Conservation (phyloP, 2,888 invertebrate genomes). For the Apocheima hispidaria region DNA sequence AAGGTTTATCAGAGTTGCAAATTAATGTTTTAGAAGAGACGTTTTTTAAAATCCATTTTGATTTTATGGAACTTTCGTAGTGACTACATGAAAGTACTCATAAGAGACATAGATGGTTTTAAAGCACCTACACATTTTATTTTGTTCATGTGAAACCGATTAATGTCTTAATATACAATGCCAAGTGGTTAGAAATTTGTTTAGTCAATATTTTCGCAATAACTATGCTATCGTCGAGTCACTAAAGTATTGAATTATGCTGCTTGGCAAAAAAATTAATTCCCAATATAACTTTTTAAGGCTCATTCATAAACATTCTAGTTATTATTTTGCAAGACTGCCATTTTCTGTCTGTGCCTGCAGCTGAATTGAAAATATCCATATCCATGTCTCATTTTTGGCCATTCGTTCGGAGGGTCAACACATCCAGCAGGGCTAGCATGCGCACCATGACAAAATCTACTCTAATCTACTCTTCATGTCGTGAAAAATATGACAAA, state of each 20-base stretch:
- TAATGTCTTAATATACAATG: background rate
- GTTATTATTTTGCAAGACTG: background rate
- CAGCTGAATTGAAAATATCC: background rate
- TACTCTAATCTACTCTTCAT: too few species aligned
- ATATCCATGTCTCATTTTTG: too few species aligned
- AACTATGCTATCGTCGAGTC: background rate
- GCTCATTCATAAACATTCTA: background rate
- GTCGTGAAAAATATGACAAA: too few species aligned
- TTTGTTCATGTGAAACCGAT: background rate
- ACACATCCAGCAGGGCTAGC: too few species aligned
- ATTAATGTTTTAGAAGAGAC: background rate
- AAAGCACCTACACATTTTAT: background rate
- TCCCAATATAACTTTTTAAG: background rate
- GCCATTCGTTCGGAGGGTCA: too few species aligned
- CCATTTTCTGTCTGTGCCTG: too few species aligned
- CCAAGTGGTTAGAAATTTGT: background rate
- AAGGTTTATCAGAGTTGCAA: slow-evolving; percentile 44
- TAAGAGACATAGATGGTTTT: background rate
- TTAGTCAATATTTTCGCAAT: background rate
- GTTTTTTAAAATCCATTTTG: too few species aligned
- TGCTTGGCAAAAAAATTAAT: background rate
- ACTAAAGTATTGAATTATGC: slow-evolving; percentile 5
- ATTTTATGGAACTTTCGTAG: too few species aligned
- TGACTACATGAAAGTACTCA: too few species aligned
- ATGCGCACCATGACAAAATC: too few species aligned